A percentile compares a stretch with the other conserved stretches of the same genome.
Evolutionary conservation across 2,113 vertebrate genomes (phyloP).

Genomic region (Pelecanoides urinatrix): DNA sequence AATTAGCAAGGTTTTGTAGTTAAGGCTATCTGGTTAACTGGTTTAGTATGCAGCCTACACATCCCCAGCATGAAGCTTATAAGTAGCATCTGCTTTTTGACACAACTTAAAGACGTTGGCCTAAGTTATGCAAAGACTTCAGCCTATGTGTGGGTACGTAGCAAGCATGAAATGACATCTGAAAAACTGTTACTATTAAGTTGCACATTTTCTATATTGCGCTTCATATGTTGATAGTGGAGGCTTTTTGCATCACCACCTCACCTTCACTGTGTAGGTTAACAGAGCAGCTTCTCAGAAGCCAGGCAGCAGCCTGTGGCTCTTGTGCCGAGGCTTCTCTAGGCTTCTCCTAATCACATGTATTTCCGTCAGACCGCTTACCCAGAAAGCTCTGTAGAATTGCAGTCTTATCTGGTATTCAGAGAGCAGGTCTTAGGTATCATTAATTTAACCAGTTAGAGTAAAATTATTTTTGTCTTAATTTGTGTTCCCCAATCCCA

Average conservation of each 20-base stretch:
- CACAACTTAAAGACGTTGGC: not conserved
- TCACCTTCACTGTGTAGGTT: not conserved
- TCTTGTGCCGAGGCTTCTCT: not conserved
- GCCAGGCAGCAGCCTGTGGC: no score
- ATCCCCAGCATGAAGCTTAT: not conserved
- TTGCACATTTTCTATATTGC: not conserved
- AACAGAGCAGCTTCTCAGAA: not conserved
- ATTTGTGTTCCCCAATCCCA: not conserved
- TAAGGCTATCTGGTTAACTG: constrained; percentile 35
- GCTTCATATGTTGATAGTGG: not conserved
- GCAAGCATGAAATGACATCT: not conserved
- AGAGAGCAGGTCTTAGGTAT: not conserved
- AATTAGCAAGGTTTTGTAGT: constrained; percentile 31
- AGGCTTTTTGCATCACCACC: not conserved
- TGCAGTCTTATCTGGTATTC: not conserved
- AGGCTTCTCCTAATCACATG: not conserved
- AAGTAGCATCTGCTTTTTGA: constrained; percentile 23
- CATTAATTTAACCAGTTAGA: not conserved
- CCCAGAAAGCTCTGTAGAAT: not conserved
- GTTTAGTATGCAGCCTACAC: constrained; percentile 22
- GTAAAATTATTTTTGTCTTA: not conserved
- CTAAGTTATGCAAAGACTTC: constrained; percentile 6
- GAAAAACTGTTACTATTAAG: constrained; percentile 7
- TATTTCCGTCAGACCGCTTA: not conserved
- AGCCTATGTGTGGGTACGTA: not conserved